Conservation (phyloP, 1,140 invertebrate species). For the Drosophila lacteicornis region DNA sequence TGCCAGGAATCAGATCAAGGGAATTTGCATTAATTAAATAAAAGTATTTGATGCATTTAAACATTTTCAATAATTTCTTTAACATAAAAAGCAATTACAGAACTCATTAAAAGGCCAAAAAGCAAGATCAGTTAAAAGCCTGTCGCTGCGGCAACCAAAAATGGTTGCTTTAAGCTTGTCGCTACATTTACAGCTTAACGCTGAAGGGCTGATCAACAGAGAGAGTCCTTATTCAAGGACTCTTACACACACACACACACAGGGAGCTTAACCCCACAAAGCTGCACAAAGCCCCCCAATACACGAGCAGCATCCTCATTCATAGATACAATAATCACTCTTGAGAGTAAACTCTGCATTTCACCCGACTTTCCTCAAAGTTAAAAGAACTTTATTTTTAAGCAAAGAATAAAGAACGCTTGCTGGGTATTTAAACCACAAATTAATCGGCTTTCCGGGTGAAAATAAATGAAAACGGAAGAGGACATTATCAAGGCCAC, state of each 20-base stretch:
- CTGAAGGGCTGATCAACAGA: conserved; percentile 5
- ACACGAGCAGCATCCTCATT: neutral
- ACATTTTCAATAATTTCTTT: neutral
- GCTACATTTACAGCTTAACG: conserved; percentile 33
- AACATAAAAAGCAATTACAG: neutral
- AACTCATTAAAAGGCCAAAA: conserved; percentile 5
- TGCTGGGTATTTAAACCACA: neutral
- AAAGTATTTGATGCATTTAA: neutral
- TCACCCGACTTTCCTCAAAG: too few relatives aligned
- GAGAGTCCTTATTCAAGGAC: conserved; percentile 4
- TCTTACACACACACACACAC: conserved; percentile 2
- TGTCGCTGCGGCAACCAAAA: neutral
- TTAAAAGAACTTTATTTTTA: neutral
- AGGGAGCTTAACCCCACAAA: conserved; percentile 41
- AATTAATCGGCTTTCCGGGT: neutral
- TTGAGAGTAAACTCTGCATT: neutral
- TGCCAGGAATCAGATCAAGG: conserved; percentile 5
- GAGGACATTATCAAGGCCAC: neutral
- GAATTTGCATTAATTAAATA: conserved; percentile 3
- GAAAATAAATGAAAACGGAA: neutral
- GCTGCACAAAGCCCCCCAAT: conserved; percentile 10
- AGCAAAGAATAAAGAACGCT: too few relatives aligned
- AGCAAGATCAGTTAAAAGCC: neutral
- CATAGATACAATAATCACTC: conserved; percentile 15
- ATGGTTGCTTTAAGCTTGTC: conserved; percentile 11